phyloP scores from a whole-genome alignment of 35 echinoderm and acorn worm species.

The Apostichopus parvimensis region DNA sequence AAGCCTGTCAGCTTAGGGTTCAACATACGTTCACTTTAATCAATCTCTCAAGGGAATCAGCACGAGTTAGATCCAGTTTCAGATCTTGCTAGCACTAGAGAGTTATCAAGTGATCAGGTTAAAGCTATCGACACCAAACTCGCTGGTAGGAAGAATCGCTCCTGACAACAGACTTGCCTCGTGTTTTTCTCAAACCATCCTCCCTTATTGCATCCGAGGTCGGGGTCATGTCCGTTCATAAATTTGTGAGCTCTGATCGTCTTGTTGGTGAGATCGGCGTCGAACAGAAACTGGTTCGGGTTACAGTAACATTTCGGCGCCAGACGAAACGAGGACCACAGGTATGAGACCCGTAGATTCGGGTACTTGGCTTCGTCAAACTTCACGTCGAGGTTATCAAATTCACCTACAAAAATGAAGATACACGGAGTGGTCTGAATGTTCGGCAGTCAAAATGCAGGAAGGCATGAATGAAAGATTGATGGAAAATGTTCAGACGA shows the following conservation, averaged over 20 bases:
- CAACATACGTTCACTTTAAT: too few relatives aligned
- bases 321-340: constrained; percentile 72
- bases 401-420: constrained; percentile 36
- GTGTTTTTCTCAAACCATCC: constrained; percentile 76
- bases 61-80: too few relatives aligned
- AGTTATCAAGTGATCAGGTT: too few relatives aligned
- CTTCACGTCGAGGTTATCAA: constrained; percentile 77
- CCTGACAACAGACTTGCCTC: constrained; percentile 46
- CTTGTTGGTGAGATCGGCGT: constrained; percentile 77
- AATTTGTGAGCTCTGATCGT: constrained; percentile 89
- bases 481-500: not conserved
- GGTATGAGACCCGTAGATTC: constrained; percentile 80
- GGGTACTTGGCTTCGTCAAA: constrained; percentile 79
- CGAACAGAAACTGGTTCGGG: constrained; percentile 79
- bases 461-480: not conserved
- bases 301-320: constrained; percentile 96
- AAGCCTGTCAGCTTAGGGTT: too few relatives aligned
- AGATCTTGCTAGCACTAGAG: too few relatives aligned
- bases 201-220: constrained; percentile 68
- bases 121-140: too few relatives aligned
- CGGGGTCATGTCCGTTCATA: constrained; percentile 62
- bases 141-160: too few relatives aligned
- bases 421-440: too few relatives aligned
- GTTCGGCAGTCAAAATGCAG: not conserved
- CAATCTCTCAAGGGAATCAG: too few relatives aligned